Percentiles rank a stretch among this genome's conserved stretches.
phyloP scores from a whole-genome alignment of 2,888 invertebrate species.

The Dynastes hyllus region DNA sequence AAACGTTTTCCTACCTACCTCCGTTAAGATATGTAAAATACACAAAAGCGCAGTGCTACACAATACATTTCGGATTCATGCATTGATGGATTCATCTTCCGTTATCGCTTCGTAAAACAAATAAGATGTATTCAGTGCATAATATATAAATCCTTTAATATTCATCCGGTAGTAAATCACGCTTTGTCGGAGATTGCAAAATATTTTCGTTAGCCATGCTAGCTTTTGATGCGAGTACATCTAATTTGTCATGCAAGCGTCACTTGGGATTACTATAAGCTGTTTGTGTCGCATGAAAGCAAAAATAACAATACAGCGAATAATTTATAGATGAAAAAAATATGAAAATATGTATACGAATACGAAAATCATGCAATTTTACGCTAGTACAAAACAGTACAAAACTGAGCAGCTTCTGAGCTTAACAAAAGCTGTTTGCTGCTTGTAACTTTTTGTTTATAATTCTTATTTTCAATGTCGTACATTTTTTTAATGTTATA shows the following conservation, averaged over 20 bases:
- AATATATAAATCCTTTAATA: background rate
- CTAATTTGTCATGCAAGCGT: conserved; percentile 11
- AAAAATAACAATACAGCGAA: conserved; percentile 7
- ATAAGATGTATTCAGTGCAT: background rate
- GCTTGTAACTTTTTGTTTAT: no score
- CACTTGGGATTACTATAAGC: conserved; percentile 5
- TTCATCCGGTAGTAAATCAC: conserved; percentile 19
- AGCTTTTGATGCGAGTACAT: conserved; percentile 1
- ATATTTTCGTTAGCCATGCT: background rate
- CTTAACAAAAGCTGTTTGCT: no score
- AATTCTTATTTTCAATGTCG: no score
- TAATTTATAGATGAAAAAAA: no score
- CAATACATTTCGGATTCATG: no score
- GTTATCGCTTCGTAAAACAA: background rate
- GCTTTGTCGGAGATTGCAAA: conserved; percentile 18
- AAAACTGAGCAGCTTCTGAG: no score
- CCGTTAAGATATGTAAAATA: no score
- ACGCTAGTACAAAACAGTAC: background rate
- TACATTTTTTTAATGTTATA: no score
- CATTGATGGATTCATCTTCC: no score
- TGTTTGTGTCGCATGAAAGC: background rate
- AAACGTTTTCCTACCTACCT: no score
- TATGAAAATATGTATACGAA: background rate
- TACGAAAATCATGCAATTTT: conserved; percentile 1
- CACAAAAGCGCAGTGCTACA: no score